phyloP scores from a whole-genome alignment of 1,140 invertebrate genomes.

The Papilio glaucus region DNA sequence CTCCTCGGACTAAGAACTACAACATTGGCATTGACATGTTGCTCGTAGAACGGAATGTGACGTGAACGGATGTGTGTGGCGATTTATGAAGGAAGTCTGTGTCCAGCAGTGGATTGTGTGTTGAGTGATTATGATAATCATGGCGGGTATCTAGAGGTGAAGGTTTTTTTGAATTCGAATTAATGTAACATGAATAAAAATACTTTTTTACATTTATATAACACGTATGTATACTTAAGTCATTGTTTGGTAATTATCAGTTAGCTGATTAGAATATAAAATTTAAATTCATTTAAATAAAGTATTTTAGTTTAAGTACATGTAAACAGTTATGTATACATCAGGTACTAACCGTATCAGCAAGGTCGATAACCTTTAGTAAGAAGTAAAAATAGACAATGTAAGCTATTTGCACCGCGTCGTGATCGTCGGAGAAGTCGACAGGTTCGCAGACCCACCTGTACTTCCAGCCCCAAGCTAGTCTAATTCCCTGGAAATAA shows the following conservation, averaged over 20 bases:
- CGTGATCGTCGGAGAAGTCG: slow-evolving; percentile 35
- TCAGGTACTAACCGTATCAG: slow-evolving; percentile 44
- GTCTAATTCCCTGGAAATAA: slow-evolving; percentile 22
- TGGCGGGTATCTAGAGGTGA: no score
- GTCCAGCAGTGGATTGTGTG: no score
- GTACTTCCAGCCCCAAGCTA: slow-evolving; percentile 28
- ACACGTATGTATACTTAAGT: neutral
- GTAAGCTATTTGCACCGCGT: neutral
- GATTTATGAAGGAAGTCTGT: no score
- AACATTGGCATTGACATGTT: no score
- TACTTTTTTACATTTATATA: neutral
- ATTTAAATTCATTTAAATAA: no score
- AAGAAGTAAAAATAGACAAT: slow-evolving; percentile 39
- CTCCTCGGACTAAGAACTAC: no score
- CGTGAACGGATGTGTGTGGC: no score
- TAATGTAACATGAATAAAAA: neutral
- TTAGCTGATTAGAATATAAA: neutral
- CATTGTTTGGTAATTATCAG: neutral
- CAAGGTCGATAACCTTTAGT: slow-evolving; percentile 43
- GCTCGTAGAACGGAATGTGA: no score
- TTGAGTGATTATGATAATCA: no score
- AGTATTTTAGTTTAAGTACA: no score
- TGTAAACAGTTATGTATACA: no score
- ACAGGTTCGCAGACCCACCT: slow-evolving; percentile 43
- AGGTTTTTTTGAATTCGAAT: no score